Conservation (phyloP, 2,113 vertebrate genomes). For the Lepisosteus oculatus region DNA sequence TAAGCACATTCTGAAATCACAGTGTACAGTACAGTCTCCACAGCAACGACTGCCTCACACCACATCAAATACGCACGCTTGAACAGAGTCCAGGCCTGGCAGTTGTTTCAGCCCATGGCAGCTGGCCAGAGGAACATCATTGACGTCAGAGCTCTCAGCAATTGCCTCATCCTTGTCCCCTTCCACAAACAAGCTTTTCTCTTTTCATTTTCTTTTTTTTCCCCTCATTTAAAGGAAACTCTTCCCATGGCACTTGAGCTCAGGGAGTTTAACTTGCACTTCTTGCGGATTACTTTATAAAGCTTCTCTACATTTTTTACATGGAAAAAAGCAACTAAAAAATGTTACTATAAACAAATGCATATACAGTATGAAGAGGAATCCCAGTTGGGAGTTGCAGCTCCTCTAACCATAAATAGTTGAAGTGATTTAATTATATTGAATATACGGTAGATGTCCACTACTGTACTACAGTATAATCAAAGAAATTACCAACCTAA, state of each 20-base stretch:
- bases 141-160: slow-evolving; percentile 71
- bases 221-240: slow-evolving; percentile 1
- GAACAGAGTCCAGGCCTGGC: slow-evolving; percentile 30
- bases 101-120: slow-evolving; percentile 51
- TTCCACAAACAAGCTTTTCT: slow-evolving; percentile 71
- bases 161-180: slow-evolving; percentile 70
- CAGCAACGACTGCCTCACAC: slow-evolving; percentile 30
- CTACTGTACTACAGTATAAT: no score
- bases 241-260: neutral
- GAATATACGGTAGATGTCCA: no score
- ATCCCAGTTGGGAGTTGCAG: no score
- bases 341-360: no score
- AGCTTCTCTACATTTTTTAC: neutral
- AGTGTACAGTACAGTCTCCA: slow-evolving; percentile 45
- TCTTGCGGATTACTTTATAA: neutral
- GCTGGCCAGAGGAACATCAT: slow-evolving; percentile 68
- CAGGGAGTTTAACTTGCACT: neutral
- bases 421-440: no score
- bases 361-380: no score
- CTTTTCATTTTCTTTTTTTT: slow-evolving; percentile 44
- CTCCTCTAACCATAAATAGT: no score
- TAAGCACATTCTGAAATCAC: slow-evolving; percentile 44
- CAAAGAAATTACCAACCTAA: no score
- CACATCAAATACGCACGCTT: slow-evolving; percentile 32
- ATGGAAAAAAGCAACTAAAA: no score